Evolutionary conservation across 2,797 vertebrate genomes (phyloP).

Genomic region (Okamejei kenojei): DNA sequence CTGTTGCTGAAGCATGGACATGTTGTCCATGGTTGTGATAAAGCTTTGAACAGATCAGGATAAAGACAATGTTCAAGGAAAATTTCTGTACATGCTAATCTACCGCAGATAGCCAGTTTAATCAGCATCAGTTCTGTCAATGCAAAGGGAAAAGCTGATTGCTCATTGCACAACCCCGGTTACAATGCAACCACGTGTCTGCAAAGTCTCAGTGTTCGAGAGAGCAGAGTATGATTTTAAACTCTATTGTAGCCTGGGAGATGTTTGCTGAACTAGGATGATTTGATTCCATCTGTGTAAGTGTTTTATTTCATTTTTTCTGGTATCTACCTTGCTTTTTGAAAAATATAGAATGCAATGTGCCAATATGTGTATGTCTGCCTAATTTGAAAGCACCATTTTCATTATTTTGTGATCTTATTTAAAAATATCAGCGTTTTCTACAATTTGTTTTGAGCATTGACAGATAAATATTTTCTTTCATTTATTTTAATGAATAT

Average conservation of each 20-base stretch:
- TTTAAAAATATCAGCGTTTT: not conserved
- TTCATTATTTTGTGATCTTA: not conserved
- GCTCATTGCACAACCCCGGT: constrained; percentile 40
- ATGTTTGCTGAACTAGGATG: constrained; percentile 53
- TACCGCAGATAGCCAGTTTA: constrained; percentile 62
- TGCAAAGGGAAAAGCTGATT: constrained; percentile 59
- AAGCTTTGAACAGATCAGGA: constrained; percentile 52
- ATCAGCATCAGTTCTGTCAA: constrained; percentile 61
- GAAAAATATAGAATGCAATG: not conserved
- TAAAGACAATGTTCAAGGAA: constrained; percentile 59
- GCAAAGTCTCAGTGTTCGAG: constrained; percentile 60
- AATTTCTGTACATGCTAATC: constrained; percentile 62
- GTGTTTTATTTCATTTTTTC: constrained; percentile 41
- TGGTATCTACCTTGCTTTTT: not conserved
- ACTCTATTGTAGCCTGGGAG: constrained; percentile 55
- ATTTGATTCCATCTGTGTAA: constrained; percentile 60
- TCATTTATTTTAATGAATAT: not conserved
- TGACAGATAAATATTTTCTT: not conserved
- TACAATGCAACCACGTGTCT: constrained; percentile 65
- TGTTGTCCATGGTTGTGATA: constrained; percentile 46
- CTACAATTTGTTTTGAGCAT: not conserved
- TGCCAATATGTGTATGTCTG: not conserved
- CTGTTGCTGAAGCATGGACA: constrained; percentile 49
- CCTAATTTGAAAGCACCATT: not conserved
- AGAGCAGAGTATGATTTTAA: constrained; percentile 57